Conservation (phyloP, 2,888 invertebrate species). For the Eilema griseolum region DNA sequence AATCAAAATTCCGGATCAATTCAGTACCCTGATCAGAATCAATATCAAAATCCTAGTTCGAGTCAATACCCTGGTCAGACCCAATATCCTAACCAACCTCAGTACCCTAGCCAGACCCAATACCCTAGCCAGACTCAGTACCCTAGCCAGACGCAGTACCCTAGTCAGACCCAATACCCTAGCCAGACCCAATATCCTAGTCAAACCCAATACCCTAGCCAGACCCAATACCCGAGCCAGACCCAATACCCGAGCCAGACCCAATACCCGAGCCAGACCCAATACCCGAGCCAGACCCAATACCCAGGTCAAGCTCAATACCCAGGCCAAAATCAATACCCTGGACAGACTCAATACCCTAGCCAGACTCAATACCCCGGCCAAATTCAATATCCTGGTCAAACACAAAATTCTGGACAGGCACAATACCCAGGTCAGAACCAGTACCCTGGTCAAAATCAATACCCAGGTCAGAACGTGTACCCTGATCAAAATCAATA, state of each 20-base stretch:
- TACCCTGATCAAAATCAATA: not conserved
- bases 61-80: no score
- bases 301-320: not conserved
- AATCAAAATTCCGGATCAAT: not conserved
- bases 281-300: not conserved
- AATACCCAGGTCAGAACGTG: no score
- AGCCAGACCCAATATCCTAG: not conserved
- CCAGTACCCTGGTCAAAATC: not conserved
- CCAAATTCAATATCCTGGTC: not conserved
- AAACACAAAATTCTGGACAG: not conserved
- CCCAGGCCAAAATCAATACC: not conserved
- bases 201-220: not conserved
- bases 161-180: not conserved
- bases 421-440: not conserved
- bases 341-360: not conserved
- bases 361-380: not conserved
- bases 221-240: not conserved
- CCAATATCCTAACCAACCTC: not conserved
- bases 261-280: not conserved
- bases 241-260: not conserved
- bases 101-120: not conserved
- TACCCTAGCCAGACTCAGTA: not conserved
- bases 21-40: no score
- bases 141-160: not conserved
- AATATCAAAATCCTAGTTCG: no score